Percentiles rank a stretch among this genome's conserved stretches.
phyloP scores from a whole-genome alignment of 2,113 vertebrate genomes.

The Sapayoa aenigma region DNA sequence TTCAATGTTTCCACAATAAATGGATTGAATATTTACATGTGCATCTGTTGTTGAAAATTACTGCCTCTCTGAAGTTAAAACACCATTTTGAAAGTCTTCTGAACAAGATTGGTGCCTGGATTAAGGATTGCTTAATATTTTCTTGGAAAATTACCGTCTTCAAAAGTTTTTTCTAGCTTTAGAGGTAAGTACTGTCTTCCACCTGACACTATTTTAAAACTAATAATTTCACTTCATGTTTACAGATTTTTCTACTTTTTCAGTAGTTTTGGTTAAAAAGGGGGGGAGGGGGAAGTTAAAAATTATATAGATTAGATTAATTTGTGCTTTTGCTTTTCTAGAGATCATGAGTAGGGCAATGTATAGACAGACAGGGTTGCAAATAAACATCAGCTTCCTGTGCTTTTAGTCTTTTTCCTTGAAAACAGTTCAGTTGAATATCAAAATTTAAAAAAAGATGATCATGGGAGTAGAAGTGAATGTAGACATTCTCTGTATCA shows the following conservation, averaged over 20 bases:
- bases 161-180: not conserved
- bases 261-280: not conserved
- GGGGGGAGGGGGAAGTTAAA: rapidly evolving
- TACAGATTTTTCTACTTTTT: not conserved
- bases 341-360: not conserved
- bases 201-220: not conserved
- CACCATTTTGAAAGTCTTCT: not conserved
- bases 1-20: conserved; percentile 45
- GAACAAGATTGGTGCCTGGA: not conserved
- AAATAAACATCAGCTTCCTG: not conserved
- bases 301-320: not conserved
- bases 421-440: not conserved
- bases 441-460: not conserved
- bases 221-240: not conserved
- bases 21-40: not conserved
- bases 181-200: not conserved
- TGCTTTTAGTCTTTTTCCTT: not conserved
- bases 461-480: not conserved
- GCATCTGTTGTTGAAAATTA: not conserved
- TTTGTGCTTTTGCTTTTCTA: not conserved
- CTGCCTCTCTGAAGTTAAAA: not conserved
- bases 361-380: not conserved
- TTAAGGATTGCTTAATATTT: not conserved
- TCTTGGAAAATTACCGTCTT: not conserved
- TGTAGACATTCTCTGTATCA: not conserved